Conservation (phyloP, 2,113 vertebrate genomes). For the Nyctibius bracteatus region DNA sequence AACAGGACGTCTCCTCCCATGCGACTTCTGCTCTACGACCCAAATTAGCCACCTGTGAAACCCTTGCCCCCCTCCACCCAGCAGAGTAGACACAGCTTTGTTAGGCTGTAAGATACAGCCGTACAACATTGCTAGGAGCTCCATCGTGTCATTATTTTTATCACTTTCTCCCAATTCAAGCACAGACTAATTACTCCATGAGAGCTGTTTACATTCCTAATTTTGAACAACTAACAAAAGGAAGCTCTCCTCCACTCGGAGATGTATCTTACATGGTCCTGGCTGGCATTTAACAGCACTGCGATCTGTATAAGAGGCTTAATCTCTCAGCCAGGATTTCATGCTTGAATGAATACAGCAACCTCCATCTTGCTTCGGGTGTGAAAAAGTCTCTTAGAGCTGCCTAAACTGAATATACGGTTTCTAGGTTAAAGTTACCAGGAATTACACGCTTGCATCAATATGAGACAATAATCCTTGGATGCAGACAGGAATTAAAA, state of each 20-base stretch:
- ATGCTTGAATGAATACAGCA: neutral
- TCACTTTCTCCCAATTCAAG: neutral
- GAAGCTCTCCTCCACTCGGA: neutral
- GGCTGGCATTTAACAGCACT: neutral
- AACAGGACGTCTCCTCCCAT: fast-evolving
- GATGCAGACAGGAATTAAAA: neutral
- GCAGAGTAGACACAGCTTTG: neutral
- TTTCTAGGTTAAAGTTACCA: neutral
- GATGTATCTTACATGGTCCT: neutral
- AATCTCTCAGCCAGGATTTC: slow-evolving; percentile 49
- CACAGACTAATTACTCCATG: neutral
- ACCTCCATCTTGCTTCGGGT: slow-evolving; percentile 23
- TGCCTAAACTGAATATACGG: neutral
- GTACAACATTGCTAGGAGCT: neutral
- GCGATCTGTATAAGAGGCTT: slow-evolving; percentile 46
- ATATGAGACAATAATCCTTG: neutral
- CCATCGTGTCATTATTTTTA: neutral
- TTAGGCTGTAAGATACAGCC: neutral
- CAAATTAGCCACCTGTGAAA: neutral
- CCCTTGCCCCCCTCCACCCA: neutral
- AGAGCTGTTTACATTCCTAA: slow-evolving; percentile 21
- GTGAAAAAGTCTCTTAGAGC: neutral
- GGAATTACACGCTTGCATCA: neutral
- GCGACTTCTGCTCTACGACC: neutral
- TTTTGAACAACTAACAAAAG: slow-evolving; percentile 29